Base-by-base conservation (phyloP, 2,888 invertebrate species). In the Drosophila nr. medialis region DNA sequence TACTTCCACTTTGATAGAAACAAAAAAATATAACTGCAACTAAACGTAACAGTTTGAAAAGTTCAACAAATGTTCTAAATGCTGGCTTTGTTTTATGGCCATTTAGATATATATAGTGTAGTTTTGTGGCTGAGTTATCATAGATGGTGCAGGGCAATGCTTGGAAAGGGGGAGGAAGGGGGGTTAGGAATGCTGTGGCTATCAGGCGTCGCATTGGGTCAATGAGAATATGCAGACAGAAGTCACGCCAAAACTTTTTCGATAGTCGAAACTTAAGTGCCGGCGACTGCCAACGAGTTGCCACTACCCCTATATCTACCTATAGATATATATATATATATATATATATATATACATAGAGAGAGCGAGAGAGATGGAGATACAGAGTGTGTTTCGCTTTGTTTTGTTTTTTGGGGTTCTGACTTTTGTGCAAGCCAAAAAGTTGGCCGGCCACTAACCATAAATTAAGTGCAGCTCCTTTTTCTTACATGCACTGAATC, bases 261-360 rank as follows among this genome's bases (percentile, higher is more conserved):
- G 81, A 81, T 81, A 81, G 81, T 68, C 69, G 53, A 77, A 83
- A 83, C 80, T 78, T 80, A 80, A 80, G 75, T 81, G 75, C 79
- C 81, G 68, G 66, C 71, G 64, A 71, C 75, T 36, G 64, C 66
- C 77, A 81, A 79, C 71, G 64, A 72, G 72, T 76, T 78, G 80
- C 72, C 76, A 75, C 40, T 62, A 38, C 56, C 48, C 64, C 60
- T 80, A 72, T 70, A 71, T 76, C 80, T 69, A 78, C 80, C 72
- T 64, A 68, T 64, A 38, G 18, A 18, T 7, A 38, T 64, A 68
- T 64, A 38, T 8, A 18, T 7, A 38, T n/a, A n/a, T n/a, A n/a
- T n/a, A n/a, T 38, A 18, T 38, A 36, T 18, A 7, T 36, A 38
- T 36, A 7, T 36, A 36, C 0, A 7, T 7, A 7, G 11, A 21